phyloP scores from a whole-genome alignment of 1,140 invertebrate species.

The Philopotamus ludificatus region DNA sequence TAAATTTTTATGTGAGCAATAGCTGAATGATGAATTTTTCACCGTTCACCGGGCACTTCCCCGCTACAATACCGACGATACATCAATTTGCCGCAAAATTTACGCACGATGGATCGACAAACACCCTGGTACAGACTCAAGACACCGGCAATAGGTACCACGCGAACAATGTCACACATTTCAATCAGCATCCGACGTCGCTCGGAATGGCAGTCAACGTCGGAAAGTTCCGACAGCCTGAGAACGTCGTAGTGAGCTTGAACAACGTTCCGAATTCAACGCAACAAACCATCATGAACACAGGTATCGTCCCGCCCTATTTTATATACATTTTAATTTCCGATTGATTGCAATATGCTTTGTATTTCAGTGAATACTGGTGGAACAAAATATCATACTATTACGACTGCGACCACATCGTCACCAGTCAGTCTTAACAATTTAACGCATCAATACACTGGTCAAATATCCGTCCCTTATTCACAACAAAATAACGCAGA shows the following conservation, averaged over 20 bases:
- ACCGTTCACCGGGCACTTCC: constrained; percentile 65
- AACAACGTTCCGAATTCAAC: constrained; percentile 48
- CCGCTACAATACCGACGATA: constrained; percentile 62
- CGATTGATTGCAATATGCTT: neutral
- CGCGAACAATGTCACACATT: constrained; percentile 40
- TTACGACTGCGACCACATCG: constrained; percentile 44
- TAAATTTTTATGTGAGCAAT: no score
- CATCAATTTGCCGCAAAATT: constrained; percentile 62
- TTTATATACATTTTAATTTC: neutral
- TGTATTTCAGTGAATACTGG: constrained; percentile 48
- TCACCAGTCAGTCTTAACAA: constrained; percentile 52
- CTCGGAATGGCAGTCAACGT: constrained; percentile 49
- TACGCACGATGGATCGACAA: constrained; percentile 52
- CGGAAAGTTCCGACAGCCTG: constrained; percentile 54
- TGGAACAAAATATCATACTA: constrained; percentile 52
- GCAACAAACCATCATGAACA: constrained; percentile 41
- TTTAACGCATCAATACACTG: constrained; percentile 48
- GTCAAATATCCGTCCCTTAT: constrained; percentile 47
- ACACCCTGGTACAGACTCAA: constrained; percentile 42
- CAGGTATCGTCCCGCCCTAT: constrained; percentile 23
- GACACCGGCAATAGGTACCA: constrained; percentile 40
- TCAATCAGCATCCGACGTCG: constrained; percentile 44
- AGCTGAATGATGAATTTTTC: constrained; percentile 68
- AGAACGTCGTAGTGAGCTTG: constrained; percentile 53
- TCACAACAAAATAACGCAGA: constrained; percentile 35